phyloP scores from a whole-genome alignment of 2,113 vertebrate genomes.

The Chaetura pelagica region DNA sequence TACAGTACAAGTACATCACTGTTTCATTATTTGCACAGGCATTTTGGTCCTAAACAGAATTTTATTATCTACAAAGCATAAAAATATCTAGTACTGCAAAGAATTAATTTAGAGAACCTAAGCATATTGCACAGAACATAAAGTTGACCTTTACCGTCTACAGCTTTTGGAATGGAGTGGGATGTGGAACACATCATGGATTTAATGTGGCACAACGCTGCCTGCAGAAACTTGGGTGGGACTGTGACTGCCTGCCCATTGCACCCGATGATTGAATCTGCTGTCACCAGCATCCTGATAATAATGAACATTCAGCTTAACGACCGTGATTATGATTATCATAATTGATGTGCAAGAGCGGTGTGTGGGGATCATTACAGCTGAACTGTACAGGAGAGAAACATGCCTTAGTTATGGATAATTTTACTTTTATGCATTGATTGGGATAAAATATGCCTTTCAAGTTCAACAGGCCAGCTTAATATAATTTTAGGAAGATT shows the following conservation, averaged over 20 bases:
- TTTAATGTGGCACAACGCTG: constrained; percentile 84
- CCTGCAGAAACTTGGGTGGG: constrained; percentile 84
- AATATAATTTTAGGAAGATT: constrained; percentile 67
- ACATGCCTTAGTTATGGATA: constrained; percentile 76
- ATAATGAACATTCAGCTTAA: constrained; percentile 90
- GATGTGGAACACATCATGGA: constrained; percentile 81
- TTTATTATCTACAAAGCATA: constrained; percentile 77
- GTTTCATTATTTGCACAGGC: constrained; percentile 61
- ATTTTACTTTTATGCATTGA: constrained; percentile 79
- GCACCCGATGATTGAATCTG: constrained; percentile 85
- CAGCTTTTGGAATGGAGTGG: constrained; percentile 80
- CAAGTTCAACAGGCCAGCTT: constrained; percentile 66
- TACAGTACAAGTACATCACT: constrained; percentile 23
- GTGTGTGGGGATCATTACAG: constrained; percentile 82
- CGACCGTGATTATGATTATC: constrained; percentile 88
- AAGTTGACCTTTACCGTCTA: constrained; percentile 85
- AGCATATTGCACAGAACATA: constrained; percentile 88
- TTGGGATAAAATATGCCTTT: constrained; percentile 80
- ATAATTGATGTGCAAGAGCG: constrained; percentile 88
- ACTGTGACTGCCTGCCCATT: constrained; percentile 75
- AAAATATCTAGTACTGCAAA: constrained; percentile 72
- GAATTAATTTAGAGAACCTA: constrained; percentile 83
- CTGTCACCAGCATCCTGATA: constrained; percentile 85
- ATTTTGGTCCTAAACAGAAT: constrained; percentile 72
- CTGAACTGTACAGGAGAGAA: constrained; percentile 79